Base-by-base conservation (phyloP, 2,113 vertebrate species). In the Dicrurus megarhynchus region DNA sequence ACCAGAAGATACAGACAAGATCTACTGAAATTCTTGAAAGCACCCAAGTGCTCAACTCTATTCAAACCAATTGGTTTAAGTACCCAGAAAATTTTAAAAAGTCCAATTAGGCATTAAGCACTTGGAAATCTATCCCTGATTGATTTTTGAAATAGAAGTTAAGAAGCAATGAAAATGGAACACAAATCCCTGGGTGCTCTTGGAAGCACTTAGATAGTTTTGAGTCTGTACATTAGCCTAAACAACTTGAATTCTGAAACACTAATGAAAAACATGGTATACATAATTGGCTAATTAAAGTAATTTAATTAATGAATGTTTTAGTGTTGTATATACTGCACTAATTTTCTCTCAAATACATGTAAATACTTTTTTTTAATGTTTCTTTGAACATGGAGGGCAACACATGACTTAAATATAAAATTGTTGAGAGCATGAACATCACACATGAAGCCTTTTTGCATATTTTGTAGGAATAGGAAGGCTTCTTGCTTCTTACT, bases 301-400 rank as follows among this genome's bases (percentile, higher is more conserved):
- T 55, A 67, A 90, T 95, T 94, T 71, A 44, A 93, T 93, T 96
- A 95, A 91, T 77, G 19, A 88, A n/a, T 84, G 68, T 81, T 96
- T 91, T 67, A 90, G 37, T 96, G 87, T 88, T 61, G 11, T 28
- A 88, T 81, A 75, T 88, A n/a, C 39, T 59, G 26, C 44, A 46
- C 23, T 91, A 35, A 84, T 94, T 94, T 87, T 83, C 61, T 59
- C 42, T 93, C 55, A 92, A 84, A 86, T 49, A 53, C 56, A 81
- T 46, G 14, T 33, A 96, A 94, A 84, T 88, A 90, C 13, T 15
- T 87, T 46, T n/a, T 59, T 59, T 46, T 41, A 17, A 17, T 55
- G 24, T 86, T 91, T 68, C 52, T 84, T 74, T 90, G 53, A 76
- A 86, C 13, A 47, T 30, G 35, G 10, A 86, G 14, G 35, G 39